Percentiles rank a stretch among this genome's conserved stretches.
Conservation (phyloP, 1,140 invertebrate genomes). For the Procambarus virginalis region DNA sequence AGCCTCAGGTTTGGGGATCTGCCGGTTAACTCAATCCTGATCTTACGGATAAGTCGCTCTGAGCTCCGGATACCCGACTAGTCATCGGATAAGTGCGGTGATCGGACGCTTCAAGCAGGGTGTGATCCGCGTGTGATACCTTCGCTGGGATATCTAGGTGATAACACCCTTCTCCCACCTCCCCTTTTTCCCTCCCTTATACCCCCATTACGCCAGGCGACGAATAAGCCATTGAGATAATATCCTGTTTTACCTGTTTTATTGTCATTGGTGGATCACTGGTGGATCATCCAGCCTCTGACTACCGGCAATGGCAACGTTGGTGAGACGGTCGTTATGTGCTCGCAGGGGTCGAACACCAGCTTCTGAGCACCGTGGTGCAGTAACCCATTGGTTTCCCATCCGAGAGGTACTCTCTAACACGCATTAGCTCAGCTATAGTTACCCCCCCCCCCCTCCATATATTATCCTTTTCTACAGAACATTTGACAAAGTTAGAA, state of each 20-base stretch:
- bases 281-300: constrained; percentile 5
- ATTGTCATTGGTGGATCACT: constrained; percentile 26
- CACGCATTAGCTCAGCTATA: too few species aligned
- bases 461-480: too few species aligned
- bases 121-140: not conserved
- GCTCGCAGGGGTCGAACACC: not conserved
- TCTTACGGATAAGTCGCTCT: constrained; percentile 49
- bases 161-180: too few species aligned
- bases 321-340: not conserved
- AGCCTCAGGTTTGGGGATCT: constrained; percentile 26
- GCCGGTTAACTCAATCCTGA: constrained; percentile 59
- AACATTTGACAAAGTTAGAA: too few species aligned
- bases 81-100: constrained; percentile 48
- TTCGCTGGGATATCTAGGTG: not conserved
- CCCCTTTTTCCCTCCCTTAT: too few species aligned
- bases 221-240: not conserved
- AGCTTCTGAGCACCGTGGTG: too few species aligned
- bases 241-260: constrained; percentile 20
- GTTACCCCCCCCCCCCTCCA: too few species aligned
- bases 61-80: constrained; percentile 17
- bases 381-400: too few species aligned
- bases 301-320: not conserved
- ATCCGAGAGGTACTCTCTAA: too few species aligned
- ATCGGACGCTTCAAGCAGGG: constrained; percentile 8
- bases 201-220: not conserved